A percentile compares a stretch with the other conserved stretches of the same genome.
phyloP scores from a whole-genome alignment of 2,113 vertebrate species.

The Procavia capensis region DNA sequence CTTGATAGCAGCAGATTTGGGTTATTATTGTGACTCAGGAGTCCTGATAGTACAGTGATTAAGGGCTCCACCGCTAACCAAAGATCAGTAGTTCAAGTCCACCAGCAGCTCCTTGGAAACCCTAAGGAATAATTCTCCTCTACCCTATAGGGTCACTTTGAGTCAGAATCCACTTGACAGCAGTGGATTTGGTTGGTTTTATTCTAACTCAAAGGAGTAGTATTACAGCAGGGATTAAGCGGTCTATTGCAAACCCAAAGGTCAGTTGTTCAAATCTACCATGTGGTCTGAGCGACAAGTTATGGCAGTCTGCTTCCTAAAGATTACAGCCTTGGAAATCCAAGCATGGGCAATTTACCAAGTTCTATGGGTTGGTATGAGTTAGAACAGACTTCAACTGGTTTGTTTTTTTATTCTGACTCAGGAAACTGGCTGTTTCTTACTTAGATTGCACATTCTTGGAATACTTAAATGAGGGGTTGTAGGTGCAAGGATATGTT shows the following conservation, averaged over 20 bases:
- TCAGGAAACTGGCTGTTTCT: conserved; percentile 31
- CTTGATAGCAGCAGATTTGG: too few species aligned
- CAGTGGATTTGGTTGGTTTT: too few species aligned
- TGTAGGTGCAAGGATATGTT: not conserved
- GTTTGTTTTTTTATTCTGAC: not conserved
- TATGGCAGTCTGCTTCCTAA: not conserved
- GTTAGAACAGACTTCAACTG: not conserved
- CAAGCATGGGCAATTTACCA: not conserved
- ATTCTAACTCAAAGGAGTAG: not conserved
- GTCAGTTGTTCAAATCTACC: not conserved
- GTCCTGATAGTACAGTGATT: too few species aligned
- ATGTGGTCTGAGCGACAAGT: not conserved
- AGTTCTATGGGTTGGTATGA: not conserved
- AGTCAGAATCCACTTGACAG: too few species aligned
- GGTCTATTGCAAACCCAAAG: too few species aligned
- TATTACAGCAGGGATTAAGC: too few species aligned
- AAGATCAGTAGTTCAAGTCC: too few species aligned
- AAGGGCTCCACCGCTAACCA: too few species aligned
- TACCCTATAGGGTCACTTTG: too few species aligned
- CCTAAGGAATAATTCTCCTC: too few species aligned
- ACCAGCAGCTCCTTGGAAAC: too few species aligned
- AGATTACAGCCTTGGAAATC: not conserved
- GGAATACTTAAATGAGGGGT: not conserved
- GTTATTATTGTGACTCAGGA: too few species aligned
- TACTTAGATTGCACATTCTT: conserved; percentile 8